Percentiles rank a stretch among this genome's conserved stretches.
Evolutionary conservation across 2,888 invertebrate species (phyloP).

Genomic region (Hypomecis punctinalis): DNA sequence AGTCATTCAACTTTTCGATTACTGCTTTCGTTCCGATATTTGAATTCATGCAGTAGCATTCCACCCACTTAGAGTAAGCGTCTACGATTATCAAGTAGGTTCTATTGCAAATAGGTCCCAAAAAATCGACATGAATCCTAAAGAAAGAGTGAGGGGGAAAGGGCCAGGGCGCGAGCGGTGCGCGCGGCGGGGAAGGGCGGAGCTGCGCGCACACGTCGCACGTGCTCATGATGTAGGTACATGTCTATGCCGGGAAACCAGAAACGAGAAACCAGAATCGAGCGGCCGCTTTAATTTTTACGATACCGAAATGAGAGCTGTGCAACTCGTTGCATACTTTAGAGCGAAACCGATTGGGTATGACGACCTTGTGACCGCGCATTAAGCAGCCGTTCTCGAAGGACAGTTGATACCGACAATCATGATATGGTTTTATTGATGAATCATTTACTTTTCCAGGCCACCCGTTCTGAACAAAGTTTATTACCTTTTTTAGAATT

Average conservation of each 20-base stretch:
- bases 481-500: neutral
- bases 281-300: constrained; percentile 36
- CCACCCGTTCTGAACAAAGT: neutral
- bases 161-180: constrained; percentile 33
- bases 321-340: constrained; percentile 15
- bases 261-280: constrained; percentile 33
- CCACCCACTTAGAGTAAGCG: neutral
- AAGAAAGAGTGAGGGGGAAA: constrained; percentile 20
- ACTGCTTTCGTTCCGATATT: constrained; percentile 8
- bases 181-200: neutral
- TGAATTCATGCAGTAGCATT: neutral
- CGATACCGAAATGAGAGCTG: constrained; percentile 12
- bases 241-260: constrained; percentile 44
- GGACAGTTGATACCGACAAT: neutral
- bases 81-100: neutral
- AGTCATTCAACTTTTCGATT: constrained; percentile 10
- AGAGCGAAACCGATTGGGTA: constrained; percentile 14
- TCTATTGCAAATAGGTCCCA: neutral
- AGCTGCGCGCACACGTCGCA: constrained; percentile 2
- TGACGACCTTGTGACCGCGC: constrained; percentile 1
- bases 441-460: neutral
- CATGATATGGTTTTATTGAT: neutral
- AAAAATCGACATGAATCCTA: neutral
- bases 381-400: neutral
- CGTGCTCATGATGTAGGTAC: constrained; percentile 30